These are phyloP conservation scores for Onthophagus taurus DNA, from an alignment of 1,140 invertebrate species.

Conservation along the genomic window DNA sequence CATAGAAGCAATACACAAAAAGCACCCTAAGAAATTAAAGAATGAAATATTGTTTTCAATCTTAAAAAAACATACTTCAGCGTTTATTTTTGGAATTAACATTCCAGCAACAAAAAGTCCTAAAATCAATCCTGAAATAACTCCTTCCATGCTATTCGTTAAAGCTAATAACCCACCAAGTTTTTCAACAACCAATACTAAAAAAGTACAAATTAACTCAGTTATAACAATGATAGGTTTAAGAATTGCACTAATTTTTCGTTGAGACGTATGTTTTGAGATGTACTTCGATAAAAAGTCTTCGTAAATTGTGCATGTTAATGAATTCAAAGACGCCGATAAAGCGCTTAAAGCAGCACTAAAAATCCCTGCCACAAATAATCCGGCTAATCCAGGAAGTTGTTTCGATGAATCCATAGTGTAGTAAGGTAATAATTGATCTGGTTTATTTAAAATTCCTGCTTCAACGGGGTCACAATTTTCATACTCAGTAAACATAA, in stretches of 20 bases:
- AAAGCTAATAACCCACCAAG: constrained; percentile 52
- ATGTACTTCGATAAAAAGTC: constrained; percentile 47
- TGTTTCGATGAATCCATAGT: constrained; percentile 47
- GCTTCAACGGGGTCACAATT: constrained; percentile 49
- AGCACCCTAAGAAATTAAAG: constrained; percentile 13
- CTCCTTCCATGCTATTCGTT: constrained; percentile 50
- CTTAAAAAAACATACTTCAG: constrained; percentile 37
- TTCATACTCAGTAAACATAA: constrained; percentile 50
- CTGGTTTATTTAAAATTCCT: constrained; percentile 35
- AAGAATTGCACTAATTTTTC: constrained; percentile 38
- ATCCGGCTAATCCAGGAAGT: constrained; percentile 50
- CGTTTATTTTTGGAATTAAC: constrained; percentile 52
- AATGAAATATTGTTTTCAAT: background rate
- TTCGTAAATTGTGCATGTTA: constrained; percentile 57
- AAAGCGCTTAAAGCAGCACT: constrained; percentile 52
- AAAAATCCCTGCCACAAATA: constrained; percentile 61
- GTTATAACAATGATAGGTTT: constrained; percentile 50
- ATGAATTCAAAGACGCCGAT: constrained; percentile 53
- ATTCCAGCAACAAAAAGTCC: constrained; percentile 59
- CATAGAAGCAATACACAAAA: constrained; percentile 1
- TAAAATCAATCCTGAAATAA: constrained; percentile 52
- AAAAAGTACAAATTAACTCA: constrained; percentile 44
- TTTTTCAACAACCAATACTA: constrained; percentile 52
- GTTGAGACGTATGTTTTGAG: constrained; percentile 37
- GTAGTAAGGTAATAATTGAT: constrained; percentile 48